These are phyloP conservation scores for Panonychus citri DNA, from an alignment of 1,140 invertebrate species.

Conservation along the genomic window DNA sequence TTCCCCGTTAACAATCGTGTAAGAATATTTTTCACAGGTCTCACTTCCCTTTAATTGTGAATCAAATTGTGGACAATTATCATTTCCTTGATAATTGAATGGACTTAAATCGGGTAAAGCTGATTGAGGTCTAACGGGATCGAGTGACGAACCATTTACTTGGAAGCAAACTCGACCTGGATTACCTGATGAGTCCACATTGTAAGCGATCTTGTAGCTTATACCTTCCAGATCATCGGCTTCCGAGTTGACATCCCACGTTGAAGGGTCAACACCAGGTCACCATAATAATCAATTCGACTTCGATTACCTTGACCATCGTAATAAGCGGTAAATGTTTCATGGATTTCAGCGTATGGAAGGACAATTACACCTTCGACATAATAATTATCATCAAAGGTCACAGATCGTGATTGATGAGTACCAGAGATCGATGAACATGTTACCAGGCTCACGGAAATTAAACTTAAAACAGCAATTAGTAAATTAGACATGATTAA, in stretches of 20 bases:
- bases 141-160: slow-evolving; percentile 45
- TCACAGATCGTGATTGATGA: background rate
- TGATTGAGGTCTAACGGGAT: slow-evolving; percentile 39
- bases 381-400: background rate
- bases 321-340: slow-evolving; percentile 66
- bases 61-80: slow-evolving; percentile 1
- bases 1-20: slow-evolving; percentile 37
- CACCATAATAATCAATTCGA: slow-evolving; percentile 82
- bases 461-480: too few species aligned
- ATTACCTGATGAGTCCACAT: slow-evolving; percentile 36
- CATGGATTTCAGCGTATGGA: slow-evolving; percentile 69
- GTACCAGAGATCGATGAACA: too few species aligned
- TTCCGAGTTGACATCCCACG: slow-evolving; percentile 34
- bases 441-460: too few species aligned
- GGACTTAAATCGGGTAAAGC: slow-evolving; percentile 55
- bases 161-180: slow-evolving; percentile 39
- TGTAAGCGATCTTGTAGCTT: slow-evolving; percentile 57
- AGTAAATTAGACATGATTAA: too few species aligned
- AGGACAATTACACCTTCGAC: slow-evolving; percentile 24
- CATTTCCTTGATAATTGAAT: slow-evolving; percentile 26
- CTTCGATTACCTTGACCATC: slow-evolving; percentile 45
- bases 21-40: slow-evolving; percentile 45
- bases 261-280: slow-evolving; percentile 72
- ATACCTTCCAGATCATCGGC: slow-evolving; percentile 28
- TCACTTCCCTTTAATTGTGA: background rate